Evolutionary conservation across 1,140 invertebrate species (phyloP).

Genomic region (Saccostrea echinata): DNA sequence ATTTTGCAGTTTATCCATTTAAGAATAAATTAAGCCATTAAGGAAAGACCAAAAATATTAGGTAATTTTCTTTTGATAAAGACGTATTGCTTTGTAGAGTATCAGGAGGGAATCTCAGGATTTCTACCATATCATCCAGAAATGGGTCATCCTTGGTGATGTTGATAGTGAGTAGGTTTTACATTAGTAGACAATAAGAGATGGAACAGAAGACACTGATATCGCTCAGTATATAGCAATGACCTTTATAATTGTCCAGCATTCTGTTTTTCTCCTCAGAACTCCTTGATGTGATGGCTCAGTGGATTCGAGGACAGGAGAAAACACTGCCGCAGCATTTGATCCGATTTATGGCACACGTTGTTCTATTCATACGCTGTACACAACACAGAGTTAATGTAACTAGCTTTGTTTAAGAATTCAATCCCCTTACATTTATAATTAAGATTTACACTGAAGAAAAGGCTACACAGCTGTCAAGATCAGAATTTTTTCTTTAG

Average conservation of each 20-base stretch:
- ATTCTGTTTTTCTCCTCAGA: constrained; percentile 60
- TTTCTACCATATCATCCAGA: constrained; percentile 87
- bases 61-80: not conserved
- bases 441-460: no score
- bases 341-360: constrained; percentile 90
- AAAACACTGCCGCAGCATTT: constrained; percentile 81
- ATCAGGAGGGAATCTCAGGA: constrained; percentile 83
- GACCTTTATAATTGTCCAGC: no score
- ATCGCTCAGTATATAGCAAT: no score
- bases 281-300: constrained; percentile 84
- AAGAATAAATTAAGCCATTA: not conserved
- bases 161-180: constrained; percentile 78
- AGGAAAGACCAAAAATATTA: not conserved
- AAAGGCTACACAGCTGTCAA: no score
- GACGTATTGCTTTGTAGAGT: constrained; percentile 80
- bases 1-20: not conserved
- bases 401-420: not conserved
- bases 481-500: no score
- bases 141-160: constrained; percentile 88
- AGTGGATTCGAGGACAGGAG: constrained; percentile 72
- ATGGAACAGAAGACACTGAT: no score
- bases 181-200: not conserved
- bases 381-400: constrained; percentile 82
- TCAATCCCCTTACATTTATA: no score
- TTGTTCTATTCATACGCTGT: constrained; percentile 90